Conservation (phyloP, 2,888 invertebrate species). For the Pammene fasciana region DNA sequence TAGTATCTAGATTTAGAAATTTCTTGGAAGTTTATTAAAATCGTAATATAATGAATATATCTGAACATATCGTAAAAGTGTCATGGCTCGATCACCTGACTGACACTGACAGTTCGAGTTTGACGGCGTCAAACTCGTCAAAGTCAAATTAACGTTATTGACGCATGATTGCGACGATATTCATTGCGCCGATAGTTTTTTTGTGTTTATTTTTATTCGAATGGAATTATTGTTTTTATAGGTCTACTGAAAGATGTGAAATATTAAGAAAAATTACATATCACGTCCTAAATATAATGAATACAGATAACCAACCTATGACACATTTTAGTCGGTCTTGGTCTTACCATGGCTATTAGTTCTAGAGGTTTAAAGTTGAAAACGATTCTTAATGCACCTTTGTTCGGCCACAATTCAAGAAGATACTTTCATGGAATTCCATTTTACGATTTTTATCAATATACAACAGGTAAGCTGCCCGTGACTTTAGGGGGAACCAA, state of each 20-base stretch:
- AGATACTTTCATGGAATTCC: conserved; percentile 56
- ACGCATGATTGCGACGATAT: no score
- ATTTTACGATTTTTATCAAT: conserved; percentile 66
- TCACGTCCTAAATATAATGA: background rate
- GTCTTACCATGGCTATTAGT: conserved; percentile 15
- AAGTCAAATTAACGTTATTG: no score
- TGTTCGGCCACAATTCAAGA: conserved; percentile 15
- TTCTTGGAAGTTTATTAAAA: no score
- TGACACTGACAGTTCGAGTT: no score
- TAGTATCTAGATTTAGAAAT: no score
- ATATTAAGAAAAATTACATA: background rate
- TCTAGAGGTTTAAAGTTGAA: conserved; percentile 15
- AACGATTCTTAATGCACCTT: background rate
- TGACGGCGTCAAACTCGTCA: no score
- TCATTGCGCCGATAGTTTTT: background rate
- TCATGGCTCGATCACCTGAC: background rate
- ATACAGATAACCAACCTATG: background rate
- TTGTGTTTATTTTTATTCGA: background rate
- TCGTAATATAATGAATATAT: background rate
- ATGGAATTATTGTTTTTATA: background rate
- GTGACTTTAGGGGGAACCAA: background rate
- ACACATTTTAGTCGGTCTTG: background rate
- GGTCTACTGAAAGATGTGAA: background rate
- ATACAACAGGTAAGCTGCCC: conserved; percentile 61
- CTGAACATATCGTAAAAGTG: background rate